Conservation (phyloP, 2,888 invertebrate species). For the Leucozona laternaria region DNA sequence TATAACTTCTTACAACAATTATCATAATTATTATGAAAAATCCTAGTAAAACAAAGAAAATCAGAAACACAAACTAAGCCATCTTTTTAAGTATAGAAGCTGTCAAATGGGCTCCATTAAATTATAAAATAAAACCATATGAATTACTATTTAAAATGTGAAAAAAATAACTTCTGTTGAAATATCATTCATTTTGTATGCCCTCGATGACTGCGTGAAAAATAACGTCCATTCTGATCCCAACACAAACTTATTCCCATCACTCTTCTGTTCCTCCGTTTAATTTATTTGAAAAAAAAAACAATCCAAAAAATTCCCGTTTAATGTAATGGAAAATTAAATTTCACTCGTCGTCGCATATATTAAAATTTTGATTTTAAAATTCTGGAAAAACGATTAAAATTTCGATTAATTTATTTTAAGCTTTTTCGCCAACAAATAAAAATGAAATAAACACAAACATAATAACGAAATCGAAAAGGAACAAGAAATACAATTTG, state of each 20-base stretch:
- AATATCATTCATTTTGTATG: background rate
- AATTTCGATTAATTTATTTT: constrained; percentile 72
- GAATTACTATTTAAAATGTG: too few species aligned
- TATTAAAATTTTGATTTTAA: constrained; percentile 52
- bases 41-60: too few species aligned
- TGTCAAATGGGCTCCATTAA: too few species aligned
- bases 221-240: background rate
- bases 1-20: too few species aligned
- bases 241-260: background rate
- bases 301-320: constrained; percentile 1
- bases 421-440: constrained; percentile 38
- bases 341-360: constrained; percentile 38
- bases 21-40: too few species aligned
- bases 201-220: background rate
- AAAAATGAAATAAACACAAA: background rate
- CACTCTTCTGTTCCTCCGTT: background rate
- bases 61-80: too few species aligned
- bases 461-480: constrained; percentile 16
- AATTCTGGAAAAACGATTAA: constrained; percentile 68
- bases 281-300: constrained; percentile 10
- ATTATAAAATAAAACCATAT: too few species aligned
- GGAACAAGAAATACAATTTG: constrained; percentile 60
- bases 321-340: constrained; percentile 56
- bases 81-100: too few species aligned
- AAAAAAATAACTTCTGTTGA: too few species aligned